phyloP scores from a whole-genome alignment of 1,140 invertebrate species.

The Metopolophium dirhodum region DNA sequence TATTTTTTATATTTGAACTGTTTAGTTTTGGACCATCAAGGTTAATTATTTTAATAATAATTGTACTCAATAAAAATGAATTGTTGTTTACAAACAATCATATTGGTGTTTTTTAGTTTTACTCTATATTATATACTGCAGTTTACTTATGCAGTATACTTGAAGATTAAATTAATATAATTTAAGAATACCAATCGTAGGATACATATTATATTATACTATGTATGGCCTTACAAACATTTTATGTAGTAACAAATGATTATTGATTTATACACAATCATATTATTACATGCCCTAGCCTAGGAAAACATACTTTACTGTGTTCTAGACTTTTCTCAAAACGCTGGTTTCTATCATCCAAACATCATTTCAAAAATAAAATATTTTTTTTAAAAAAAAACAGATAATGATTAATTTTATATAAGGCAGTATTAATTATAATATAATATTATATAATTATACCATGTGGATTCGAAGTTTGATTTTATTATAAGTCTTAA shows the following conservation, averaged over 20 bases:
- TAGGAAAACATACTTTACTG: not conserved
- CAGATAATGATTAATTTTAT: not conserved
- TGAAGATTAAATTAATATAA: not conserved
- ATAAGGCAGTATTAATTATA: not conserved
- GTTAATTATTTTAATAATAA: not conserved
- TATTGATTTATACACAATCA: not conserved
- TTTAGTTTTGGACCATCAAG: not conserved
- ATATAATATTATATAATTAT: not conserved
- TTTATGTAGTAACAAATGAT: not conserved
- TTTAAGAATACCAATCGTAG: not conserved
- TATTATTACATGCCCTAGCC: not conserved
- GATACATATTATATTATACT: not conserved
- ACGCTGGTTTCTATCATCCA: not conserved
- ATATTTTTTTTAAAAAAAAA: too few relatives aligned
- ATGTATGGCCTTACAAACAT: not conserved
- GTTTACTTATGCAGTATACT: not conserved
- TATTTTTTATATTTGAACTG: not conserved
- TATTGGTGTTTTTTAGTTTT: not conserved
- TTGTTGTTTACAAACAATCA: not conserved
- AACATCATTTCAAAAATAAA: not conserved
- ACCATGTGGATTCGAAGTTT: not conserved
- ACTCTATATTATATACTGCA: too few relatives aligned
- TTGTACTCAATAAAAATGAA: not conserved
- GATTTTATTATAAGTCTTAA: not conserved
- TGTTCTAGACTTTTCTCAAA: not conserved